Conservation (phyloP, 2,797 vertebrate genomes). For the Sciaenops ocellatus region DNA sequence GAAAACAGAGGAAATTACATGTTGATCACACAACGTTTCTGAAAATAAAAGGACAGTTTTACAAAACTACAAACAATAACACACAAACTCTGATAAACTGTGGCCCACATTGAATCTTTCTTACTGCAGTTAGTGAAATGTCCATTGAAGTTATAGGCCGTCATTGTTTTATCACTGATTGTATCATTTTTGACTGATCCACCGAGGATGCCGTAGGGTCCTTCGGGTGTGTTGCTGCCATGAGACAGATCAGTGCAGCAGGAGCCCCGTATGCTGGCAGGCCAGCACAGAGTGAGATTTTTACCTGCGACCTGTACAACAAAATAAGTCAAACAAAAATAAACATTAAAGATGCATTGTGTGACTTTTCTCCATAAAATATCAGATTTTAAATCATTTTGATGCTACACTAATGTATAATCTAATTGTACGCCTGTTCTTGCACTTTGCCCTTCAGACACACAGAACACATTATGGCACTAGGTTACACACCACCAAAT, state of each 20-base stretch:
- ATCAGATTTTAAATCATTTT: too few relatives aligned
- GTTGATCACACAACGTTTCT: slow-evolving; percentile 73
- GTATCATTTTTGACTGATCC: not conserved
- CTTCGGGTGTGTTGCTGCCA: fast-evolving
- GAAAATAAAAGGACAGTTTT: slow-evolving; percentile 27
- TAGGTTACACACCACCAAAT: too few relatives aligned
- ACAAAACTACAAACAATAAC: not conserved
- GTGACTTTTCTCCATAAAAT: too few relatives aligned
- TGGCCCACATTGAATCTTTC: slow-evolving; percentile 21
- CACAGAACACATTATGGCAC: too few relatives aligned
- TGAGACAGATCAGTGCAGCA: slow-evolving; percentile 77
- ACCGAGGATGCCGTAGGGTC: slow-evolving; percentile 59
- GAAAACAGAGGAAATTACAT: slow-evolving; percentile 68
- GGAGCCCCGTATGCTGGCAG: slow-evolving; percentile 30
- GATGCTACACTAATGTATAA: too few relatives aligned
- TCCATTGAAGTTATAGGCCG: slow-evolving; percentile 49
- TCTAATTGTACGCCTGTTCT: too few relatives aligned
- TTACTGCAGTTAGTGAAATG: slow-evolving; percentile 64
- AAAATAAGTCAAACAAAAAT: not conserved
- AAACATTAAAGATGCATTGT: too few relatives aligned
- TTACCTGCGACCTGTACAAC: slow-evolving; percentile 35
- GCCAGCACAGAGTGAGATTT: slow-evolving; percentile 66
- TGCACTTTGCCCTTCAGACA: too few relatives aligned
- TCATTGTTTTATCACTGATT: fast-evolving
- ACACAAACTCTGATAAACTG: not conserved